Evolutionary conservation across 2,797 vertebrate genomes (phyloP).

Genomic region (Catamblyrhynchus diadema): DNA sequence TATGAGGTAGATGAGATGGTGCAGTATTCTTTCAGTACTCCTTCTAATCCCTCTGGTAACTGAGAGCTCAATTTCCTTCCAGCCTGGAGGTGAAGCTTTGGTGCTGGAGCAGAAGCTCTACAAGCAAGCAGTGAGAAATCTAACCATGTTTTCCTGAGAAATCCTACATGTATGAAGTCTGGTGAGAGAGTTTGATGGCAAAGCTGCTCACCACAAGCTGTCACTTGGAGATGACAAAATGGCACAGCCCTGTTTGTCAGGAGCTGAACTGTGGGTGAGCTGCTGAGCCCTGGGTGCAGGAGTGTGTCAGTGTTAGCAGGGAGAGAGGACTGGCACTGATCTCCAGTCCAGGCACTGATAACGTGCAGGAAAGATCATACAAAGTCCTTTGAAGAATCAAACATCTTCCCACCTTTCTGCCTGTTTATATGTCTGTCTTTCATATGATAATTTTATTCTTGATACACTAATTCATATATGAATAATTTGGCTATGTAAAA

Average conservation of each 20-base stretch:
- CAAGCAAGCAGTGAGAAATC: background rate
- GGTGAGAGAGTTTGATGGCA: background rate
- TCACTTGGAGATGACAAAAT: background rate
- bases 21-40: background rate
- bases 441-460: background rate
- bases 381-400: background rate
- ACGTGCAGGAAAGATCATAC: fast-evolving
- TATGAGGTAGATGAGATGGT: background rate
- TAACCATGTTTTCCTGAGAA: background rate
- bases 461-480: background rate
- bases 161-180: background rate
- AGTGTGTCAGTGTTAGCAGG: background rate
- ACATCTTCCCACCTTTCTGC: background rate
- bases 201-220: background rate
- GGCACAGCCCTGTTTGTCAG: background rate
- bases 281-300: fast-evolving
- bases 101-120: background rate
- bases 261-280: background rate
- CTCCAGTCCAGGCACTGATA: background rate
- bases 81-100: background rate
- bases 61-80: background rate
- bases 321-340: background rate
- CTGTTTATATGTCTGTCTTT: background rate
- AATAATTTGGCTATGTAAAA: background rate
- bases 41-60: background rate